Evolutionary conservation across 2,113 vertebrate genomes (phyloP).

Genomic region (Mungos mungo): DNA sequence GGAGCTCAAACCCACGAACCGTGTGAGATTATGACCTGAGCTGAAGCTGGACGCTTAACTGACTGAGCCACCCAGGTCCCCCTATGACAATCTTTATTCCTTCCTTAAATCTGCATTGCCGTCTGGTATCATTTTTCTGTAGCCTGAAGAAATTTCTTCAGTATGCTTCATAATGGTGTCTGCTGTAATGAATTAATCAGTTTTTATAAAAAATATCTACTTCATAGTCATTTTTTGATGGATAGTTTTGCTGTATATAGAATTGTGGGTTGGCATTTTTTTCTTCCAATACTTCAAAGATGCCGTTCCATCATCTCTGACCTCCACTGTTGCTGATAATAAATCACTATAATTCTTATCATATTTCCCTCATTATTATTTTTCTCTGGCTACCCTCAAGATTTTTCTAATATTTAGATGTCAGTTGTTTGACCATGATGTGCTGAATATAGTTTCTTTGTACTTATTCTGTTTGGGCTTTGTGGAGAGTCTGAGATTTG

Average conservation of each 20-base stretch:
- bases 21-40: too few species aligned
- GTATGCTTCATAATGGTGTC: background rate
- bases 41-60: too few species aligned
- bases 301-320: background rate
- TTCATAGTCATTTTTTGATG: background rate
- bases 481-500: background rate
- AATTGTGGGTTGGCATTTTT: background rate
- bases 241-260: background rate
- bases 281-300: background rate
- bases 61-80: too few species aligned
- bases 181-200: background rate
- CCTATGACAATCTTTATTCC: background rate
- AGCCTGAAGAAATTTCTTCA: background rate
- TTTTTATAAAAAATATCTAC: background rate
- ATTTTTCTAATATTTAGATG: background rate
- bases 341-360: background rate
- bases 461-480: background rate
- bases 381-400: background rate
- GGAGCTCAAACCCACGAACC: too few species aligned
- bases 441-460: background rate
- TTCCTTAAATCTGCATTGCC: background rate
- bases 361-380: background rate
- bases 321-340: background rate
- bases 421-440: background rate
- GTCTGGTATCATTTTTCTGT: background rate